Base-by-base conservation (phyloP, 1,140 invertebrate genomes). In the Halesus radiatus region DNA sequence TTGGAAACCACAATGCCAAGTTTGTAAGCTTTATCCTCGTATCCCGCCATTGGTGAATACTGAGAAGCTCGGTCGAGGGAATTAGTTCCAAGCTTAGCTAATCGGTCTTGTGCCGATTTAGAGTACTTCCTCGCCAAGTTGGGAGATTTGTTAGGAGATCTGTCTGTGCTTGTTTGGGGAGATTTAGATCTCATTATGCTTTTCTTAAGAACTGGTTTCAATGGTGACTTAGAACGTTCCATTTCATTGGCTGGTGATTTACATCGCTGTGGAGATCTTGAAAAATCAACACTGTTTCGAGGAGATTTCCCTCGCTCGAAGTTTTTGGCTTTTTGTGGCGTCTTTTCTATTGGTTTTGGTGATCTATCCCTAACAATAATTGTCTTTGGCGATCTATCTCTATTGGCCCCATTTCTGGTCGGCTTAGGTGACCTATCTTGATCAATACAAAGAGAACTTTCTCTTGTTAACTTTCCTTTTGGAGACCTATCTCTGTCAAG, bases 1-100 rank as follows among this genome's bases (percentile, higher is more conserved):
- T 90, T 89, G 1, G 89, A 90, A 5, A 90, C 88, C 0, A 90
- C 88, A 32, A 90, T 90, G 1, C 89, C 89, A 87, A 90, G 88
- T 85, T 88, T 89, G 68, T 89, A 88, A 20, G 89, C 89, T 80
- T 89, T 89, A 66, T 90, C 88, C 83, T 90, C 89, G 16, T 85
- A 89, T 79, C 88, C 88, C 10, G 89, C 88, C 60, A 90, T 83
- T 77, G 89, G 88, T 3, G 89, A 90, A 80, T 89, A 90, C 77
- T 90, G 89, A 0, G 88, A 86, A 82, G 87, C 88, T 79, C 89
- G 85, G 76, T 90, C 89, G 5, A 90, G 83, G 5, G 89, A 90
- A 78, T 90, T 90, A 0, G 89, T 90, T 16, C 89, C 89, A 20
- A 90, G 85, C 75, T 86, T 85, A 2, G 88, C 88, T 56, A 90